Percentiles rank a stretch among this genome's conserved stretches.
Conservation (phyloP, 1,140 invertebrate genomes). For the Anastrepha ludens region DNA sequence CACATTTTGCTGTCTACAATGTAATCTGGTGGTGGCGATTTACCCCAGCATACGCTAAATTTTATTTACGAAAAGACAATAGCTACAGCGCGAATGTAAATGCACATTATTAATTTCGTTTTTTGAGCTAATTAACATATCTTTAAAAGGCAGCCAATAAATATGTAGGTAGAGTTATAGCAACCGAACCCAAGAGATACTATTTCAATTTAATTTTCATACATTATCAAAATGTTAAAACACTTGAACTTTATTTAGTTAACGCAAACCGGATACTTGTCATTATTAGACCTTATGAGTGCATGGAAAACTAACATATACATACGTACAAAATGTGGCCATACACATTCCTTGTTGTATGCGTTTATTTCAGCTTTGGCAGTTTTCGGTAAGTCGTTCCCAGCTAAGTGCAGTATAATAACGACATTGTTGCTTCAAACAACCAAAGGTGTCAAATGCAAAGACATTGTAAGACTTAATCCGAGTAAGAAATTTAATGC, state of each 20-base stretch:
- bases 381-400: not conserved
- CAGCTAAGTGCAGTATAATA: not conserved
- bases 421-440: constrained; percentile 19
- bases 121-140: too few relatives aligned
- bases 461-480: constrained; percentile 34
- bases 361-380: not conserved
- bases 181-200: too few relatives aligned
- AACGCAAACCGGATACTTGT: not conserved
- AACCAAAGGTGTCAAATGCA: constrained; percentile 20
- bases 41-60: too few relatives aligned
- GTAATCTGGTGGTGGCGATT: too few relatives aligned
- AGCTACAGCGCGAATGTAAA: too few relatives aligned
- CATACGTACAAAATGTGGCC: not conserved
- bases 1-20: too few relatives aligned
- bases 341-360: not conserved
- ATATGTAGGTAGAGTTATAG: too few relatives aligned
- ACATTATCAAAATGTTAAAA: too few relatives aligned
- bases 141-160: too few relatives aligned
- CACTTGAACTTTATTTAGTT: not conserved
- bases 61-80: too few relatives aligned
- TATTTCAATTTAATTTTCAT: too few relatives aligned
- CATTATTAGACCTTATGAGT: not conserved
- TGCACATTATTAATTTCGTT: too few relatives aligned
- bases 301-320: not conserved
- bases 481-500: constrained; percentile 35